Evolutionary conservation across 2,888 invertebrate species (phyloP).

Genomic region (Cyaniris semiargus): DNA sequence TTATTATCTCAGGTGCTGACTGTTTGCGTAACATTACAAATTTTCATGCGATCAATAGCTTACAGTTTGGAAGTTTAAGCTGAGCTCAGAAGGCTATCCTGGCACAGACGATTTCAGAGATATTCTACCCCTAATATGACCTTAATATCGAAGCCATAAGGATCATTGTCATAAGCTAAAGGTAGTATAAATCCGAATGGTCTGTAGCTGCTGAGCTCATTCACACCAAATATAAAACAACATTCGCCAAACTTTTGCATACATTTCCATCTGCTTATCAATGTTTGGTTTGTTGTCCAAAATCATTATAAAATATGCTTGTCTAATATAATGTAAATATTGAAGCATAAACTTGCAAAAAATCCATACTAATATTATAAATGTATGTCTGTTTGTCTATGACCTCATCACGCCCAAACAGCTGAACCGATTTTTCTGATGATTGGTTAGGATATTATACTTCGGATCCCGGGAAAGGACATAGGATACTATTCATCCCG

Average conservation of each 20-base stretch:
- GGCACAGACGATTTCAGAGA: background rate
- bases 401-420: too few species aligned
- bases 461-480: too few species aligned
- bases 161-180: background rate
- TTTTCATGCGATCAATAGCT: slow-evolving; percentile 17
- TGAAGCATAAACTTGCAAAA: too few species aligned
- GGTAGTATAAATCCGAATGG: background rate
- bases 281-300: background rate
- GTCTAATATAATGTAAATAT: background rate
- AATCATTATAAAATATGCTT: background rate
- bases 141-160: background rate
- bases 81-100: background rate
- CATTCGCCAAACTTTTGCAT: background rate
- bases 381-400: too few species aligned
- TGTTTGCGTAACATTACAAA: slow-evolving; percentile 11
- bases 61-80: slow-evolving; percentile 8
- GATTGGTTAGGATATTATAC: too few species aligned
- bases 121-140: background rate
- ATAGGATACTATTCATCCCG: too few species aligned
- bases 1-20: background rate
- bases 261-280: background rate
- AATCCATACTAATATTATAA: too few species aligned
- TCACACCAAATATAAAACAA: slow-evolving; percentile 7
- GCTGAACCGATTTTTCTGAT: too few species aligned
- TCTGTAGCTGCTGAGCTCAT: background rate